Conservation (phyloP, 2,113 vertebrate genomes). For the Microcebus tavaratra region DNA sequence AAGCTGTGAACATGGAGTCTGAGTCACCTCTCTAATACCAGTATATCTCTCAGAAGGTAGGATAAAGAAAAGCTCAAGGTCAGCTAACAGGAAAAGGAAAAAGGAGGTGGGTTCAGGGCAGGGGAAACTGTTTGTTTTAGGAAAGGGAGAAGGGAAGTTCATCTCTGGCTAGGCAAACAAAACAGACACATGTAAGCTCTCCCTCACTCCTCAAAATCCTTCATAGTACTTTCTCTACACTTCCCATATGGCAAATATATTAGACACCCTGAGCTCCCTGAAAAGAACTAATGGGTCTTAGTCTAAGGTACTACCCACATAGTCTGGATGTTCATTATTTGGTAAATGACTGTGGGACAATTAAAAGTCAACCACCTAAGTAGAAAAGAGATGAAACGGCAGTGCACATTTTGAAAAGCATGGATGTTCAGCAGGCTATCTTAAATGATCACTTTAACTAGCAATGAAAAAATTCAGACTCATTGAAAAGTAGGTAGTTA, state of each 20-base stretch:
- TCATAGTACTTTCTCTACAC: background rate
- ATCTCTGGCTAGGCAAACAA: background rate
- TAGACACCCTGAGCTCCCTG: background rate
- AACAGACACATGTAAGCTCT: background rate
- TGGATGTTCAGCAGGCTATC: background rate
- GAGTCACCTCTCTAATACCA: slow-evolving; percentile 58
- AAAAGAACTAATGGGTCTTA: background rate
- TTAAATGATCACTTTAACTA: slow-evolving; percentile 43
- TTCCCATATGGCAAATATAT: background rate
- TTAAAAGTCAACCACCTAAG: slow-evolving; percentile 29
- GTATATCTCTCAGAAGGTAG: background rate
- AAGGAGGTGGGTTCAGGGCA: slow-evolving; percentile 31
- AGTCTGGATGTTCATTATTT: background rate
- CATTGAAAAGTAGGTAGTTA: background rate
- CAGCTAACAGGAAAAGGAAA: slow-evolving; percentile 62
- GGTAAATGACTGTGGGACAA: background rate
- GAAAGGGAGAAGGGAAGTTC: slow-evolving; percentile 15
- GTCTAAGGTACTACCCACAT: background rate
- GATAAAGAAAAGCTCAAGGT: slow-evolving; percentile 51
- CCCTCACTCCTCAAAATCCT: background rate
- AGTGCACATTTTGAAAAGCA: slow-evolving; percentile 7
- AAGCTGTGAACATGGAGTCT: background rate
- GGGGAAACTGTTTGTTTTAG: slow-evolving; percentile 59
- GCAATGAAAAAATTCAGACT: slow-evolving; percentile 14
- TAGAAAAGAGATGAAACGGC: background rate